Base-by-base conservation (phyloP, 2,113 vertebrate species). In the Calypte anna region DNA sequence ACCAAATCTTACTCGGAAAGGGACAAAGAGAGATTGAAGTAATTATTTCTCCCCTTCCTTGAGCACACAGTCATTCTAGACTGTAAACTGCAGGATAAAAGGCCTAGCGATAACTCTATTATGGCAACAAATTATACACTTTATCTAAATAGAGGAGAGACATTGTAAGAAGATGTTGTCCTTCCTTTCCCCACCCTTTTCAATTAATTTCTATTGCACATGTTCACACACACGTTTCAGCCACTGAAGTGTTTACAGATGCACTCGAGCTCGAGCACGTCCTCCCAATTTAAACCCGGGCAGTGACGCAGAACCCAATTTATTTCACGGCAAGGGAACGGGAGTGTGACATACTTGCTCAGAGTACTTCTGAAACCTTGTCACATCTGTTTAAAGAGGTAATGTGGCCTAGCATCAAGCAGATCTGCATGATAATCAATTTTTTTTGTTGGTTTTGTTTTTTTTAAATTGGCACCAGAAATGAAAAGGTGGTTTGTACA, bases 111-210 rank as follows among this genome's bases (percentile, higher is more conserved):
- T 72, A 95, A 93, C 18, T 86, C 83, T 86, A 44, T 77, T 85
- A 86, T 51, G 53, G 8, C 54, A 95, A 95, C 48, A 94, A 92
- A 92, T 87, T 61, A 91, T 33, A 93, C 9, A 21, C 15, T 79
- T 87, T 91, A 93, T 73, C 90, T 66, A 87, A 82, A 86, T n/a
- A 77, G 27, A 77, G 10, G 31, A 86, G 14, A 94, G 57, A 86
- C 48, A 33, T 1, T 40, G n/a, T 63, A 90, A 78, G 90, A 93
- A n/a, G 50, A 48, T 0, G 0, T 43, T 61, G 31, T 86, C 61
- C 64, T 94, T 90, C 33, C 70, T 44, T 73, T 72, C 64, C 64
- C 69, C 2, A 0, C 69, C 80, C 80, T 67, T 72, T 70, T 59
- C 64, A 88, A 61, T 44, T 20, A 5, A 0, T 58, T 88, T 72